A percentile compares a stretch with the other conserved stretches of the same genome.
Conservation (phyloP, 2,797 vertebrate species). For the Enteromius mattozi region DNA sequence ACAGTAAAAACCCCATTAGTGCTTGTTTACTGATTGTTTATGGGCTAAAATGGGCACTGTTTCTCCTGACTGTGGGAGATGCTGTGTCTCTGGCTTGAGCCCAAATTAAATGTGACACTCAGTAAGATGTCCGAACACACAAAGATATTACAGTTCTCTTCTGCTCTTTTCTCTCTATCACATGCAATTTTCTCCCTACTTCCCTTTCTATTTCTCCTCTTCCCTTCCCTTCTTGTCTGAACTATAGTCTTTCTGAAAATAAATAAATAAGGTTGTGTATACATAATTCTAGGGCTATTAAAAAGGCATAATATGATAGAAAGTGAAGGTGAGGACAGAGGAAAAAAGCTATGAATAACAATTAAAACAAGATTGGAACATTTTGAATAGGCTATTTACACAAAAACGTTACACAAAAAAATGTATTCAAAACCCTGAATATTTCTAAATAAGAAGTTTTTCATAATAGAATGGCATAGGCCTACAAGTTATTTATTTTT, state of each 20-base stretch:
- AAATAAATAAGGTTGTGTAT: background rate
- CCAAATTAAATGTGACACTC: conserved; percentile 68
- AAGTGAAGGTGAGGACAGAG: background rate
- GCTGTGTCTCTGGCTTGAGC: conserved; percentile 57
- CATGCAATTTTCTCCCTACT: background rate
- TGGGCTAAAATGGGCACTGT: conserved; percentile 60
- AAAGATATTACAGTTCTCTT: conserved; percentile 58
- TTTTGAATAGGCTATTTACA: no score
- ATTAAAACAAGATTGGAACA: background rate
- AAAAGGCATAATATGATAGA: background rate
- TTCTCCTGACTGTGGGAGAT: conserved; percentile 59
- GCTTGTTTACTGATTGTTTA: conserved; percentile 69
- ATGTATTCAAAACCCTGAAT: background rate
- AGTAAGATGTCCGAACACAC: conserved; percentile 63
- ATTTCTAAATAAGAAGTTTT: background rate
- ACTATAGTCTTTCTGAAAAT: background rate
- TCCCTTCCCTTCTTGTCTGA: background rate
- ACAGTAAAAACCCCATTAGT: conserved; percentile 72
- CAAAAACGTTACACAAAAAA: no score
- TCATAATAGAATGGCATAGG: background rate
- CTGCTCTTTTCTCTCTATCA: background rate
- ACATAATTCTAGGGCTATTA: background rate
- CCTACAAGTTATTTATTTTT: background rate
- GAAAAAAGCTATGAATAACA: background rate
- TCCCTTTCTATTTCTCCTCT: conserved; percentile 8